These are phyloP conservation scores for Marisa cornuarietis DNA, from an alignment of 1,140 invertebrate species.

Conservation along the genomic window DNA sequence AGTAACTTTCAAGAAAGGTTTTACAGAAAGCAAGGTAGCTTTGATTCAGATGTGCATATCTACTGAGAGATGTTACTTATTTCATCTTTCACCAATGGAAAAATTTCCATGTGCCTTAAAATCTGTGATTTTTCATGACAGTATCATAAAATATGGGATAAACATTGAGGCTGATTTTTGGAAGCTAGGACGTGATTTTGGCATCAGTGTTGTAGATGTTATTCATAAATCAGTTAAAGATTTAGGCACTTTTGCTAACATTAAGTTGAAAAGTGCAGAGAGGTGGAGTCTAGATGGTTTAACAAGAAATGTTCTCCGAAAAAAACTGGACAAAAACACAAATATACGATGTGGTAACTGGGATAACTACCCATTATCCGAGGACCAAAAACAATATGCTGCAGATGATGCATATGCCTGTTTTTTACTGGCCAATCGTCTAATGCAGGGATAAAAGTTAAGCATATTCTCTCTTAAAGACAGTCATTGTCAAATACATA, in stretches of 20 bases:
- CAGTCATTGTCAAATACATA: too few species aligned
- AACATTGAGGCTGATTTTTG: slow-evolving; percentile 38
- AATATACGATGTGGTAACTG: slow-evolving; percentile 32
- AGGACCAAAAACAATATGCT: slow-evolving; percentile 33
- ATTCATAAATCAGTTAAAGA: slow-evolving; percentile 30
- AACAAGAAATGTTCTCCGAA: slow-evolving; percentile 29
- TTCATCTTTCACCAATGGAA: slow-evolving; percentile 31
- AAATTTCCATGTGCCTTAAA: slow-evolving; percentile 24
- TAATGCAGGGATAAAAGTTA: background rate
- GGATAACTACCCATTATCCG: slow-evolving; percentile 22
- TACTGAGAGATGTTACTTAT: slow-evolving; percentile 32
- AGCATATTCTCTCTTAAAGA: too few species aligned
- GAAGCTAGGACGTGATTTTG: slow-evolving; percentile 36
- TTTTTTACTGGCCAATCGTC: slow-evolving; percentile 5
- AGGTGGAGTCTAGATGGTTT: slow-evolving; percentile 35
- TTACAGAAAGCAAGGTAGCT: slow-evolving; percentile 17
- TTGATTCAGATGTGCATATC: slow-evolving; percentile 30
- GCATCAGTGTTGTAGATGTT: slow-evolving; percentile 19
- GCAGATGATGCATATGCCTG: slow-evolving; percentile 29
- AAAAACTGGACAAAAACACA: slow-evolving; percentile 27
- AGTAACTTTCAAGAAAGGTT: slow-evolving; percentile 19
- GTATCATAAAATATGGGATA: slow-evolving; percentile 28
- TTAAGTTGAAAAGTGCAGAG: slow-evolving; percentile 30
- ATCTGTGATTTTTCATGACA: slow-evolving; percentile 18
- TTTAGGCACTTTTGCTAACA: slow-evolving; percentile 26